Conservation (phyloP, 1,140 invertebrate genomes). For the Aphidius gifuensis region DNA sequence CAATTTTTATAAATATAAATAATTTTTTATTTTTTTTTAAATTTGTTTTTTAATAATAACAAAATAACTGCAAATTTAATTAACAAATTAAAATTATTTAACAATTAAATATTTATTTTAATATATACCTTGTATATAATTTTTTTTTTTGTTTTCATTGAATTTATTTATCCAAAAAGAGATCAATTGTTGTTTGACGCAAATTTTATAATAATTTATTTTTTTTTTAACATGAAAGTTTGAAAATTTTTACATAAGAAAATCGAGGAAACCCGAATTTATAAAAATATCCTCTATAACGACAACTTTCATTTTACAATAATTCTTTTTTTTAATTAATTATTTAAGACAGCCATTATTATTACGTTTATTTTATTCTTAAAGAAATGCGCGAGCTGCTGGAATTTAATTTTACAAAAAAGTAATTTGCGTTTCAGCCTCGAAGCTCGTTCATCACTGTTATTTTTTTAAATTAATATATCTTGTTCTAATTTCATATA, state of each 20-base stretch:
- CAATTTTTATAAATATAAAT: conserved; percentile 6
- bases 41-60: conserved; percentile 11
- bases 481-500: neutral
- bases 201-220: neutral
- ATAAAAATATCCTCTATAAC: conserved; percentile 25
- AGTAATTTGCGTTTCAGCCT: conserved; percentile 19
- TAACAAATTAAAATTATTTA: conserved; percentile 26
- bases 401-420: conserved; percentile 17
- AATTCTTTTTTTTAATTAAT: neutral
- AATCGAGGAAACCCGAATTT: conserved; percentile 25
- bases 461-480: conserved; percentile 1
- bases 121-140: conserved; percentile 6
- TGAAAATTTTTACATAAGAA: conserved; percentile 17
- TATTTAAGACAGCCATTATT: no score
- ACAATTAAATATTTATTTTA: conserved; percentile 20
- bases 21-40: conserved; percentile 14
- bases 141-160: conserved; percentile 1
- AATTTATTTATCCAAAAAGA: conserved; percentile 18
- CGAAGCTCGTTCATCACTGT: conserved; percentile 23
- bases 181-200: conserved; percentile 19
- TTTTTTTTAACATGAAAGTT: conserved; percentile 17
- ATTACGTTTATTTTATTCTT: neutral
- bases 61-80: conserved; percentile 20
- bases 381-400: conserved; percentile 21
- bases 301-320: conserved; percentile 14